Conservation (phyloP, 2,888 invertebrate genomes). For the Acholoe squamosa region DNA sequence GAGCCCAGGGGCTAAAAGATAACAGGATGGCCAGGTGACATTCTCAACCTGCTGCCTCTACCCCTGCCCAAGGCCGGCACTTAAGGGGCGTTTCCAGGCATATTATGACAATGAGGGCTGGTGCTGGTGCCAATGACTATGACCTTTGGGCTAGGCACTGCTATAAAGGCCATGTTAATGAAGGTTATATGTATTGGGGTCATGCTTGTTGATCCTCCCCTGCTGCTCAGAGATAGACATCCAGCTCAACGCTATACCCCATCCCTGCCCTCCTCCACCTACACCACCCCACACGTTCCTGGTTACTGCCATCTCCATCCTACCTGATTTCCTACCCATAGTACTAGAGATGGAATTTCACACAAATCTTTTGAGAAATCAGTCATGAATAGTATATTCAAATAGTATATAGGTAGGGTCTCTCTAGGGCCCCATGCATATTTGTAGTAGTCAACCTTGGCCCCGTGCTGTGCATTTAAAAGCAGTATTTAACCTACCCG, state of each 20-base stretch:
- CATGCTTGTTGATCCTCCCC: background rate
- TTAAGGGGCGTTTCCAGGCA: background rate
- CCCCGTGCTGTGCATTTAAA: too few species aligned
- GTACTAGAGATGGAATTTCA: too few species aligned
- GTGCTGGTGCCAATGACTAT: background rate
- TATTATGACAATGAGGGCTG: slow-evolving; percentile 1
- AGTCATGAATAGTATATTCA: too few species aligned
- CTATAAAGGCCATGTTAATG: background rate
- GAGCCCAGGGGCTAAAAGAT: too few species aligned
- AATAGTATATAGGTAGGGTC: too few species aligned
- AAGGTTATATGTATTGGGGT: background rate
- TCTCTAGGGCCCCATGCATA: too few species aligned
- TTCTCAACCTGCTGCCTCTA: too few species aligned
- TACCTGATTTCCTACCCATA: too few species aligned
- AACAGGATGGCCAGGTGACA: too few species aligned
- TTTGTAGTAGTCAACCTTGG: too few species aligned
- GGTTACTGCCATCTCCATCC: background rate
- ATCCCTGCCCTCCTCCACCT: background rate
- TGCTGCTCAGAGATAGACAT: background rate
- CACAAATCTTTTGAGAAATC: too few species aligned
- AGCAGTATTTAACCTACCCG: too few species aligned
- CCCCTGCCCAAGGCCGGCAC: background rate
- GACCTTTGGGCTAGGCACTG: background rate
- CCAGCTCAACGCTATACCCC: background rate
- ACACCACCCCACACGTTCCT: background rate